Conservation (phyloP, 2,888 invertebrate species). For the Gastracanthus pulcherrimus region DNA sequence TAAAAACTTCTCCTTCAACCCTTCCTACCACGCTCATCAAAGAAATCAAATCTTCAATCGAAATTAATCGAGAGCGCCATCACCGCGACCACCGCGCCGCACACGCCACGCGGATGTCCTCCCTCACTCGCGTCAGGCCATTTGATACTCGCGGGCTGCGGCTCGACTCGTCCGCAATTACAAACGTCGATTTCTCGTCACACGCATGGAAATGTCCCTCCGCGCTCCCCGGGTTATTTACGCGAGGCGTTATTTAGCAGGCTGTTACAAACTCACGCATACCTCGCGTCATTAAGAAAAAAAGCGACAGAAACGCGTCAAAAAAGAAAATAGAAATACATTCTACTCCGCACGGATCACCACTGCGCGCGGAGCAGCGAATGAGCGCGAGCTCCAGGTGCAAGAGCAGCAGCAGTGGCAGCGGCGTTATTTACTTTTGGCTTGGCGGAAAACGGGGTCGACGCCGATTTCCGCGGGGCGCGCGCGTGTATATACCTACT, state of each 20-base stretch:
- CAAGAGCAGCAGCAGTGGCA: neutral
- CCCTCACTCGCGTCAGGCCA: neutral
- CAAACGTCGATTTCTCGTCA: slow-evolving; percentile 40
- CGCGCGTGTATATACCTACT: too few species aligned
- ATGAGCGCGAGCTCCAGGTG: slow-evolving; percentile 23
- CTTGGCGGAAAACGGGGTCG: slow-evolving; percentile 6
- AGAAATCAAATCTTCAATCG: slow-evolving; percentile 31
- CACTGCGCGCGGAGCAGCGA: neutral
- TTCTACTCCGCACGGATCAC: too few species aligned
- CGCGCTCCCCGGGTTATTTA: slow-evolving; percentile 35
- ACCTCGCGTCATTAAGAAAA: neutral
- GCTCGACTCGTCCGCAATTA: slow-evolving; percentile 16
- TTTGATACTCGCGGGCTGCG: neutral
- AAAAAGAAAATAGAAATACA: too few species aligned
- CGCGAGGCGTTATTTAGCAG: slow-evolving; percentile 24
- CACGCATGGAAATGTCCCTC: slow-evolving; percentile 20
- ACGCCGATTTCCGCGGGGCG: too few species aligned
- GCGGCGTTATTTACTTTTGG: slow-evolving; percentile 28
- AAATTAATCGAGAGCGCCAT: slow-evolving; percentile 42
- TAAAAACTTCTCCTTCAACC: neutral
- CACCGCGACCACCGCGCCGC: neutral
- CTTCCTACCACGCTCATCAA: neutral
- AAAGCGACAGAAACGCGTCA: too few species aligned
- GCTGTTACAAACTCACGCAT: neutral
- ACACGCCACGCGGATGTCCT: neutral